These are phyloP conservation scores for Peromyscus melanophrys DNA, from an alignment of 2,797 vertebrate species.

Conservation along the genomic window DNA sequence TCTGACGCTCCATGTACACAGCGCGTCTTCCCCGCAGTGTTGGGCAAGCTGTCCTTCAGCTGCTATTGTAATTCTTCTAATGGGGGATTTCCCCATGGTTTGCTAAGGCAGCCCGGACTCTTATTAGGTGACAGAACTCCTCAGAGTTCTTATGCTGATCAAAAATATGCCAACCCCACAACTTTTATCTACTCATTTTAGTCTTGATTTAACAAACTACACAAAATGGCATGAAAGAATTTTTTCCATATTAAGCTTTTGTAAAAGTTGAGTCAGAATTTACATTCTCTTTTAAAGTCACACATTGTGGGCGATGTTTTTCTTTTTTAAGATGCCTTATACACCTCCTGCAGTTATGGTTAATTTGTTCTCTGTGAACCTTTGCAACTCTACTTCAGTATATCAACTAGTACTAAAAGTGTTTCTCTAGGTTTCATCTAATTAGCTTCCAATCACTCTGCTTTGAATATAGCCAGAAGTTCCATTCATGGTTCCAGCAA, in stretches of 20 bases:
- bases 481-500: background rate
- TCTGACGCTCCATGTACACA: background rate
- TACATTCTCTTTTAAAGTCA: slow-evolving; percentile 57
- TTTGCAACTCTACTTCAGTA: background rate
- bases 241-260: background rate
- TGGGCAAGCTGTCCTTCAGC: background rate
- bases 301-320: background rate
- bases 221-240: background rate
- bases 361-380: slow-evolving; percentile 7
- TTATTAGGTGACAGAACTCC: background rate
- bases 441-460: background rate
- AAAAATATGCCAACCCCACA: background rate
- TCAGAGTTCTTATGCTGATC: background rate
- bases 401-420: background rate
- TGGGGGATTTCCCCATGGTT: background rate
- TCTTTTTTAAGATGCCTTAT: slow-evolving; percentile 9
- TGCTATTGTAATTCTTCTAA: slow-evolving; percentile 58
- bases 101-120: background rate
- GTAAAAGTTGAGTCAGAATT: background rate
- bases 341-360: background rate
- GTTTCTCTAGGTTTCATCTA: background rate
- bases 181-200: slow-evolving; percentile 37
- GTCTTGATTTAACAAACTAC: slow-evolving; percentile 42
- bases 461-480: background rate
- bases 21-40: background rate